Base-by-base conservation (phyloP, 2,888 invertebrate genomes). In the Troilus luridus region DNA sequence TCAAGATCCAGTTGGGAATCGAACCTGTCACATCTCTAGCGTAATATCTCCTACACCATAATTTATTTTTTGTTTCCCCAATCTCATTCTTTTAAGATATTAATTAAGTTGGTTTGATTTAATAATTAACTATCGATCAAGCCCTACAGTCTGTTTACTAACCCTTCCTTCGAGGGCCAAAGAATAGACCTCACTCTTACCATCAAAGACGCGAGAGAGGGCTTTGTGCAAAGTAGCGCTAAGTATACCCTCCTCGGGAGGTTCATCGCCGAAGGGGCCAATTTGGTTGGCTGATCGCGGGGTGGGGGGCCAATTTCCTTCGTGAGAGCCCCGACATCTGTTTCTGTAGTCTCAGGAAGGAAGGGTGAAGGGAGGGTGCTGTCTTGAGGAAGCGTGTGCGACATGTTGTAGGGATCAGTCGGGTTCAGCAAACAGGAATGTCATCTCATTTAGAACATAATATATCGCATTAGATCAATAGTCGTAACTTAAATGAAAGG, bases 181-280 rank as follows among this genome's bases (percentile, higher is more conserved):
- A 77, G 72, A 77, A 41, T 14, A 77, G 27, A 27, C 1, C 41
- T 41, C 27, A 27, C 72, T 27, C 72, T 41, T 17, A 77, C 1
- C 72, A 41, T 77, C 72, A 77, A 77, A 64, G 6, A 24, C 27
- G 14, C 14, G 8, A 27, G 19, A 19, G 1, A 21, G 72, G 9
- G 72, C 72, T 77, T 77, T 77, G 72, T 41, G 72, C 41, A 41
- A 77, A 77, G 72, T 41, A 19, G 27, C 27, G 67, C 67, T 67
- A 27, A 67, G 27, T 14, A 14, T 67, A 67, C 41, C 72, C 72
- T 41, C 41, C 27, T 41, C 19, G 72, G 72, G 17, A 19, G 17
- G 8, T 77, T 77, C 10, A 27, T 77, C 72, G 72, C 72, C 41
- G 0, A 41, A 19, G 72, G 72, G 27, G 9, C 17, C 72, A 41